These are phyloP conservation scores for Capromys pilorides DNA, from an alignment of 2,797 vertebrate genomes.

Conservation along the genomic window DNA sequence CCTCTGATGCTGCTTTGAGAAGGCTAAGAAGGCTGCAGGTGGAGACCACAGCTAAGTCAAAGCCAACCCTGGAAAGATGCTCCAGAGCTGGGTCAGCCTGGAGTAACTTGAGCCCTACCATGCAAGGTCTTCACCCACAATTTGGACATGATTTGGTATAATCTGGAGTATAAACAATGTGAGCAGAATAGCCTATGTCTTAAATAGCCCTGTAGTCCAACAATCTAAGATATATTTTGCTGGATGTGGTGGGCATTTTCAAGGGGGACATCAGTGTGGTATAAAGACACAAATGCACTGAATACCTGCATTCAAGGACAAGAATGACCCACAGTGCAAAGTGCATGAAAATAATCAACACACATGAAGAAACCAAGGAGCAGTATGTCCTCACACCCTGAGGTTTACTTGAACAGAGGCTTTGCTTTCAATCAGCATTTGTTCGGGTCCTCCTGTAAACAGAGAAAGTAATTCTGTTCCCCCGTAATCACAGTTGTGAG, in stretches of 20 bases:
- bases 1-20: background rate
- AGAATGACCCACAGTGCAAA: background rate
- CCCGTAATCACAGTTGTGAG: background rate
- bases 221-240: background rate
- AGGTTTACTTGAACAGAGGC: background rate
- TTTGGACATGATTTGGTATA: background rate
- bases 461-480: background rate
- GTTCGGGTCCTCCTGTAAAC: background rate
- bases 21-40: conserved; percentile 57
- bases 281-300: background rate
- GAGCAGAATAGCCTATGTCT: background rate
- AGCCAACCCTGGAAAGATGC: background rate
- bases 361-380: background rate
- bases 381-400: background rate
- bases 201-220: background rate
- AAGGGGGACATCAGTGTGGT: background rate
- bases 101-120: background rate
- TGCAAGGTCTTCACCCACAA: background rate
- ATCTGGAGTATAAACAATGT: background rate
- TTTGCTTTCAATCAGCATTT: background rate
- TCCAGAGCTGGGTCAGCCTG: conserved; percentile 33
- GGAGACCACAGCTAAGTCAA: background rate
- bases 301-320: background rate
- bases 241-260: background rate
- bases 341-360: background rate